A percentile compares a stretch with the other conserved stretches of the same genome.
Evolutionary conservation across 2,113 vertebrate genomes (phyloP).

Genomic region (Pangasianodon gigas): DNA sequence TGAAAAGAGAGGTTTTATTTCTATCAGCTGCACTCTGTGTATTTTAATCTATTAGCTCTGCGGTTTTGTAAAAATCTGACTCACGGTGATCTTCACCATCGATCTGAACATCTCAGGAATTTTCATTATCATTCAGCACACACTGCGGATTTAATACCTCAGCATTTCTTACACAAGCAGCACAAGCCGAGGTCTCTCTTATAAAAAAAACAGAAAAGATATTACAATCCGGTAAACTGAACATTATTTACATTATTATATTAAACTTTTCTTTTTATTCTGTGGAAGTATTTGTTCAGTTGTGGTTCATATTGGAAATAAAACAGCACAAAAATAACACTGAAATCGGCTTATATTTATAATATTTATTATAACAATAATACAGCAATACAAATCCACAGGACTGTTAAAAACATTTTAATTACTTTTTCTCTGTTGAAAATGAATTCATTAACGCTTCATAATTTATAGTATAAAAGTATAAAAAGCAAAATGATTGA

Average conservation of each 20-base stretch:
- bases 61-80: background rate
- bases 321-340: background rate
- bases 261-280: background rate
- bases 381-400: too few species aligned
- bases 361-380: background rate
- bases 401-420: too few species aligned
- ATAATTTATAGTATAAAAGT: too few species aligned
- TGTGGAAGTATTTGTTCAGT: background rate
- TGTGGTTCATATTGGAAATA: background rate
- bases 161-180: background rate
- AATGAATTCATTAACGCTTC: too few species aligned
- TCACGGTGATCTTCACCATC: background rate
- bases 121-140: background rate
- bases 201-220: too few species aligned
- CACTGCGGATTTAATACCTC: background rate
- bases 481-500: too few species aligned
- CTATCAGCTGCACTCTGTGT: background rate
- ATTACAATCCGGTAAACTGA: background rate
- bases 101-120: background rate
- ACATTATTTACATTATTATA: background rate
- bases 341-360: too few species aligned
- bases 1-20: background rate
- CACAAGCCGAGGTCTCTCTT: background rate
- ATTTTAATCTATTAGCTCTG: conserved; percentile 4
- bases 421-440: too few species aligned